These are phyloP conservation scores for Nanorana parkeri DNA, from an alignment of 2,113 vertebrate species.

Conservation along the genomic window DNA sequence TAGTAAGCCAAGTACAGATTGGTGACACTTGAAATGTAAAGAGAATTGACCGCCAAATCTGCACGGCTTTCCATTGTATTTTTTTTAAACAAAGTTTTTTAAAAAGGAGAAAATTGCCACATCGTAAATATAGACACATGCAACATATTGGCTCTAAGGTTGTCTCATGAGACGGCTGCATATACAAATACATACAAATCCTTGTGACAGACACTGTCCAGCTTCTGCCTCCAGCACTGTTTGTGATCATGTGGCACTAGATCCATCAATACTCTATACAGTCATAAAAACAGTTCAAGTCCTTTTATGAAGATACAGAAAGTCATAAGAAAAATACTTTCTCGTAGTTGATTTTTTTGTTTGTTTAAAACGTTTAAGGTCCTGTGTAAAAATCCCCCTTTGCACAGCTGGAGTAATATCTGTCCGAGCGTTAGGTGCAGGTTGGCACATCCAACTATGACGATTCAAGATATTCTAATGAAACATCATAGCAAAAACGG, in stretches of 20 bases:
- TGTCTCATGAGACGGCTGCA: conserved; percentile 71
- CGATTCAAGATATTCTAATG: conserved; percentile 93
- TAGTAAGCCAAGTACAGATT: conserved; percentile 82
- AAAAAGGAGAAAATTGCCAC: conserved; percentile 65
- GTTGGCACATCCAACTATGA: conserved; percentile 76
- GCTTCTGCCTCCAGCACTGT: conserved; percentile 66
- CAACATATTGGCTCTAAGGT: conserved; percentile 73
- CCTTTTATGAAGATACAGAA: conserved; percentile 80
- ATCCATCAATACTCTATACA: conserved; percentile 73
- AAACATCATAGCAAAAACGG: conserved; percentile 97
- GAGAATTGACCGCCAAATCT: conserved; percentile 72
- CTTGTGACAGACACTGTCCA: conserved; percentile 63
- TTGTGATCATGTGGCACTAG: conserved; percentile 76
- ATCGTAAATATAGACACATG: conserved; percentile 77
- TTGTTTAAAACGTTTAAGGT: conserved; percentile 78
- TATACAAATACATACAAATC: conserved; percentile 70
- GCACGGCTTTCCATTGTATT: conserved; percentile 71
- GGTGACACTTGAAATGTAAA: conserved; percentile 75
- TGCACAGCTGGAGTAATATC: conserved; percentile 70
- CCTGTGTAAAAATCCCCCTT: conserved; percentile 74
- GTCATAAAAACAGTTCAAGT: conserved; percentile 76
- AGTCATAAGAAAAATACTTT: conserved; percentile 85
- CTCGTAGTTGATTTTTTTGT: conserved; percentile 71
- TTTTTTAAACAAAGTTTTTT: conserved; percentile 66
- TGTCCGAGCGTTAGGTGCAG: conserved; percentile 54